A percentile compares a stretch with the other conserved stretches of the same genome.
phyloP scores from a whole-genome alignment of 2,113 vertebrate species.

The Myxocyprinus asiaticus region DNA sequence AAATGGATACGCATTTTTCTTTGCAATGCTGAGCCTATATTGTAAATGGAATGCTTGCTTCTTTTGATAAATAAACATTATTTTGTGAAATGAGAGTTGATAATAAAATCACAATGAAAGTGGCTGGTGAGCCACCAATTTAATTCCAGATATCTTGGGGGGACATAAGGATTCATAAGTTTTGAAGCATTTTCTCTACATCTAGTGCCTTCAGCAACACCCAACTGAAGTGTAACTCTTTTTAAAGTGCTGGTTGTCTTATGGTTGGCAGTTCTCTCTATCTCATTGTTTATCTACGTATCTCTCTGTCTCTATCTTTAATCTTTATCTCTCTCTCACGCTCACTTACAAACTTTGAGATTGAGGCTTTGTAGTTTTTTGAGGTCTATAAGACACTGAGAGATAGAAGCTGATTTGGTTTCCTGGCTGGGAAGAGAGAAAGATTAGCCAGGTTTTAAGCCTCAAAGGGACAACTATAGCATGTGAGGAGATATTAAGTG shows the following conservation, averaged over 20 bases:
- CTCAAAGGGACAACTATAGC: slow-evolving; percentile 47
- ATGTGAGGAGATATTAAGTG: slow-evolving; percentile 46
- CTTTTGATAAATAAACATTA: too few species aligned
- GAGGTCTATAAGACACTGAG: slow-evolving; percentile 18
- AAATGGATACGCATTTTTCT: too few species aligned
- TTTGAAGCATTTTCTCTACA: too few species aligned
- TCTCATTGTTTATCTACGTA: neutral
- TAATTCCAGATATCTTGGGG: neutral
- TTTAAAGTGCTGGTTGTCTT: slow-evolving; percentile 1
- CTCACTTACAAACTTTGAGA: slow-evolving; percentile 19
- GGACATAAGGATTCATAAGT: neutral
- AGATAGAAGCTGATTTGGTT: slow-evolving; percentile 49
- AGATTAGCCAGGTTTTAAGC: slow-evolving; percentile 52
- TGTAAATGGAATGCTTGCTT: too few species aligned
- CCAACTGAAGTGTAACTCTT: neutral
- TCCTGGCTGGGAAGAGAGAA: slow-evolving; percentile 27
- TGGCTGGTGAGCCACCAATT: neutral
- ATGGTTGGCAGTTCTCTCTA: neutral
- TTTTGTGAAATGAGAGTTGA: too few species aligned
- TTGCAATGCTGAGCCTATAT: too few species aligned
- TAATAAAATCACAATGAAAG: too few species aligned
- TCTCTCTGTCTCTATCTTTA: neutral
- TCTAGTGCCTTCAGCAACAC: neutral
- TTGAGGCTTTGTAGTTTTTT: slow-evolving; percentile 12
- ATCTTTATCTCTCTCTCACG: neutral